Percentiles rank a stretch among this genome's conserved stretches.
phyloP scores from a whole-genome alignment of 35 echinoderm and acorn worm genomes.

The Holothuria glaberrima region DNA sequence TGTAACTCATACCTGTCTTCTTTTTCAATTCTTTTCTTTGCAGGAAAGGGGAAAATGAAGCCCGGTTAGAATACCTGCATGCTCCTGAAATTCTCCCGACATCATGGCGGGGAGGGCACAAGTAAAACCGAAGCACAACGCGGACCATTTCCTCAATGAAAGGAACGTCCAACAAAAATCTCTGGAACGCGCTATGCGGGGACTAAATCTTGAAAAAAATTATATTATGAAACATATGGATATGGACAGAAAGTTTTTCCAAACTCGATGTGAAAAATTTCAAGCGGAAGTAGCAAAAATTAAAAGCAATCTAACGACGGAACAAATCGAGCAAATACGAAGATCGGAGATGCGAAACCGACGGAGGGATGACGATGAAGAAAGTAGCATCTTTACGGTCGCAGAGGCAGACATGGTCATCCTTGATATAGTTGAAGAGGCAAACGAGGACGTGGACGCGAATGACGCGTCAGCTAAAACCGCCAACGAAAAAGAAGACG shows the following conservation, averaged over 20 bases:
- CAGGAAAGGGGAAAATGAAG: not conserved
- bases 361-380: not conserved
- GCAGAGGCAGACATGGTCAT: conserved; percentile 27
- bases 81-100: not conserved
- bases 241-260: conserved; percentile 41
- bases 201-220: conserved; percentile 12
- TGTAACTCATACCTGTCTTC: too few species aligned
- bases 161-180: conserved; percentile 30
- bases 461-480: not conserved
- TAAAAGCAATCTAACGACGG: conserved; percentile 33
- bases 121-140: conserved; percentile 29
- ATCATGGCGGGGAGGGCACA: conserved; percentile 1
- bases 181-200: conserved; percentile 24
- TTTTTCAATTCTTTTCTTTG: too few species aligned
- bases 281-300: conserved; percentile 28
- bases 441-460: not conserved
- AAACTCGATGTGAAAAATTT: conserved; percentile 2
- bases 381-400: not conserved
- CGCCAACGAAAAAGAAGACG: not conserved
- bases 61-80: not conserved
- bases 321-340: conserved; percentile 7
- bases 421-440: conserved; percentile 32
- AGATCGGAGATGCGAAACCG: not conserved
- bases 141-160: conserved; percentile 38
- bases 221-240: conserved; percentile 52